Base-by-base conservation (phyloP, 1,140 invertebrate species). In the Odontomachus brunneus region DNA sequence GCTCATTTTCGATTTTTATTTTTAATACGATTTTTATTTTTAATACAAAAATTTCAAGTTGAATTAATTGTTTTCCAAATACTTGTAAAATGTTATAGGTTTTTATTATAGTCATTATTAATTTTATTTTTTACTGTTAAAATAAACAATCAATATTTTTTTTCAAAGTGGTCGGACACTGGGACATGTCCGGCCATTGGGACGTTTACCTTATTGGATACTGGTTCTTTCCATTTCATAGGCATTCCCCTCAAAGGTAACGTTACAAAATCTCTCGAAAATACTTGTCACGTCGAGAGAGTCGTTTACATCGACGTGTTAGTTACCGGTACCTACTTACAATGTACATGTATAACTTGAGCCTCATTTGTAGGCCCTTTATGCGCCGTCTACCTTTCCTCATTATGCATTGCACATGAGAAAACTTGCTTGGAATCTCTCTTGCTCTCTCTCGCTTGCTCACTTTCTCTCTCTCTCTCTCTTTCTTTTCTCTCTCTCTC, bases 341-440 rank as follows among this genome's bases (percentile, higher is more conserved):
- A 76, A 75, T 83, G 67, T 86, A 83, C 67, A 80, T 73, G 69
- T 84, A 89, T 82, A 90, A 89, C 63, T 84, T 72, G 67, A 89
- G 90, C 90, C 93, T 94, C 93, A 94, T 94, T 94, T 94, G 92
- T 94, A 94, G 90, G 93, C 89, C 91, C 90, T 93, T 93, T 92
- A 86, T 88, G 90, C 91, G 91, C 90, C 89, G 92, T 93, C 92
- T 94, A 89, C 91, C 90, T 91, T 86, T 88, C 90, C 93, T 94
- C 92, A 94, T 94, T 94, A 94, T 94, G 91, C 93, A 94, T 94
- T 93, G 93, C 93, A 94, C 93, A 94, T 94, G 93, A 94, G 93
- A 94, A 94, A 94, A 94, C 93, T 94, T 94, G 90, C 90, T 91
- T 90, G 73, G 84, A 92, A 91, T 91, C 89, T 84, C 85, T 82